phyloP scores from a whole-genome alignment of 2,888 invertebrate genomes.

The Sphaerolaimus hirsutus region DNA sequence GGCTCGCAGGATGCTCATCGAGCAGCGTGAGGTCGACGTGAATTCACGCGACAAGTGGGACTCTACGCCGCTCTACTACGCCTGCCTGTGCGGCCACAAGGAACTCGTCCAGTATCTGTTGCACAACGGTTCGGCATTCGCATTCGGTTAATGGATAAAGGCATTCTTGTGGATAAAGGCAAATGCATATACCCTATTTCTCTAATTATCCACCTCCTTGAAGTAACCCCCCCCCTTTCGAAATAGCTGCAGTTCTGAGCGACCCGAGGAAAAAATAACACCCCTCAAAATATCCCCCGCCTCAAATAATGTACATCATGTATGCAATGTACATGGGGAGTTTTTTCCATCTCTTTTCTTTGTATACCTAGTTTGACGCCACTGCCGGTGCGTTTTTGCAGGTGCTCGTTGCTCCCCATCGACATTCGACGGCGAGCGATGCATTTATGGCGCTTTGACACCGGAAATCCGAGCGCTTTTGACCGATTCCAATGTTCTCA shows the following conservation, averaged over 20 bases:
- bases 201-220: no score
- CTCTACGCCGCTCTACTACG: conserved; percentile 35
- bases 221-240: no score
- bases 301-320: no score
- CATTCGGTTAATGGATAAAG: no score
- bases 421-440: conserved; percentile 35
- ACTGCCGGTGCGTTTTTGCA: conserved; percentile 7
- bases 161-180: neutral
- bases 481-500: conserved; percentile 29
- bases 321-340: no score
- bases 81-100: conserved; percentile 34
- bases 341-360: neutral
- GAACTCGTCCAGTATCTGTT: conserved; percentile 31
- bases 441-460: conserved; percentile 33
- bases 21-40: conserved; percentile 31
- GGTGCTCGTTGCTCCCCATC: conserved; percentile 34
- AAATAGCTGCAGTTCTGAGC: neutral
- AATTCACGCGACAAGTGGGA: conserved; percentile 34
- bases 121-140: conserved; percentile 26
- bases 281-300: no score
- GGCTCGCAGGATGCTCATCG: conserved; percentile 29
- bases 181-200: no score
- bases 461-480: conserved; percentile 30
- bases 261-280: neutral
- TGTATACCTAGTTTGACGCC: neutral